Evolutionary conservation across 2,888 invertebrate genomes (phyloP).

Genomic region (Serripes groenlandicus): DNA sequence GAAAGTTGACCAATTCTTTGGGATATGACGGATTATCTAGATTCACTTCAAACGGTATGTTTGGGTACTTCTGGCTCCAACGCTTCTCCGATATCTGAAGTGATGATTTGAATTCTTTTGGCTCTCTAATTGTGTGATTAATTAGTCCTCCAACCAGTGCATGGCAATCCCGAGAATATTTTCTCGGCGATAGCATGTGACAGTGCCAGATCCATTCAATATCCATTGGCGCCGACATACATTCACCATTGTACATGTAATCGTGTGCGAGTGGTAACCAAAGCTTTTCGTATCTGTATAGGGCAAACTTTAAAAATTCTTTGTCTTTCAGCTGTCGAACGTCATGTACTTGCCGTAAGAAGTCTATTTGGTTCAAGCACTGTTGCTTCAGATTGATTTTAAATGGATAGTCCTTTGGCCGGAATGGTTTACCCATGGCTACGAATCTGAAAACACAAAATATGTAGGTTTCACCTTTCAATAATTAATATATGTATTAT

Average conservation of each 20-base stretch:
- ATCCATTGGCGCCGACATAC: slow-evolving; percentile 87
- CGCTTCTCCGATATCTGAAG: slow-evolving; percentile 68
- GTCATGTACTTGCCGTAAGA: slow-evolving; percentile 75
- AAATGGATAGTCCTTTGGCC: background rate
- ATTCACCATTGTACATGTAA: slow-evolving; percentile 73
- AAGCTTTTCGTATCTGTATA: slow-evolving; percentile 86
- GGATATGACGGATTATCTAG: slow-evolving; percentile 32
- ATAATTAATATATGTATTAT: too few relatives aligned
- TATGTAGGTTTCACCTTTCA: too few relatives aligned
- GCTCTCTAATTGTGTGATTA: slow-evolving; percentile 84
- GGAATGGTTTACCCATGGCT: slow-evolving; percentile 10
- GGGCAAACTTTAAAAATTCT: slow-evolving; percentile 79
- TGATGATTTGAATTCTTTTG: slow-evolving; percentile 68
- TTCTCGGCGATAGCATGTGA: slow-evolving; percentile 84
- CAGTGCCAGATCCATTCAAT: slow-evolving; percentile 88
- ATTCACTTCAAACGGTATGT: slow-evolving; percentile 75
- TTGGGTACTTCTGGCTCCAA: slow-evolving; percentile 77
- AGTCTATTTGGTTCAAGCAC: slow-evolving; percentile 69
- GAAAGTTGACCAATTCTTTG: slow-evolving; percentile 23
- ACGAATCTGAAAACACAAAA: too few relatives aligned
- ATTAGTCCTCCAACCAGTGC: slow-evolving; percentile 78
- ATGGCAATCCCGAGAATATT: slow-evolving; percentile 81
- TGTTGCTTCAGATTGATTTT: slow-evolving; percentile 37
- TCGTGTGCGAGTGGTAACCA: slow-evolving; percentile 87
- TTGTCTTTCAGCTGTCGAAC: slow-evolving; percentile 77